phyloP scores from a whole-genome alignment of 2,888 invertebrate genomes.

The Antitype chi region DNA sequence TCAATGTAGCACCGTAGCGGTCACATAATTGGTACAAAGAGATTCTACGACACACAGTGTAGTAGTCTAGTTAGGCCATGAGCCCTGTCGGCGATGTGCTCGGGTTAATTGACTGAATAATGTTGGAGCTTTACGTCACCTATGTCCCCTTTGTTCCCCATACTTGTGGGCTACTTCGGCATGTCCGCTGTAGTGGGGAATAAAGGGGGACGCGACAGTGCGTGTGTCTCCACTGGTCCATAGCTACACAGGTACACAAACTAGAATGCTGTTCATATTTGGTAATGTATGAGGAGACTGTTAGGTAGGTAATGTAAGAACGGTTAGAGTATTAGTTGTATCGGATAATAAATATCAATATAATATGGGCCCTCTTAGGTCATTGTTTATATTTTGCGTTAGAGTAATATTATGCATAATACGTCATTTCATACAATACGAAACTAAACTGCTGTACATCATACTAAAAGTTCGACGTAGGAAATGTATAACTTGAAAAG shows the following conservation, averaged over 20 bases:
- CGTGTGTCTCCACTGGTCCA: neutral
- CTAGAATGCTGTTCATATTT: neutral
- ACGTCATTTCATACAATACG: neutral
- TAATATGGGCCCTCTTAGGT: neutral
- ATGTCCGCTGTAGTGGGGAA: neutral
- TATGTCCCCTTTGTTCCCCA: neutral
- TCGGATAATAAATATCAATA: neutral
- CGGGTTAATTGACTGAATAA: neutral
- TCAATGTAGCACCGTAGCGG: neutral
- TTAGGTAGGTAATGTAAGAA: neutral
- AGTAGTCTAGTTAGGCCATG: neutral
- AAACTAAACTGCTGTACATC: neutral
- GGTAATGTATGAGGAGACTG: no score
- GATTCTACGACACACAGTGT: no score
- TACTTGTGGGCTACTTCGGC: neutral
- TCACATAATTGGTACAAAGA: neutral
- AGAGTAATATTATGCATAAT: no score
- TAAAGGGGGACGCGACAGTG: neutral
- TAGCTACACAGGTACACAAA: neutral
- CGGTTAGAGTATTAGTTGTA: neutral
- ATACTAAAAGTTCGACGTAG: neutral
- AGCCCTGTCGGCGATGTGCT: neutral
- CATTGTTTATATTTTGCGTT: neutral
- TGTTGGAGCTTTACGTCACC: no score
- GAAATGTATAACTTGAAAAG: constrained; percentile 1